phyloP scores from a whole-genome alignment of 2,797 vertebrate species.

The Australoheros facetus region DNA sequence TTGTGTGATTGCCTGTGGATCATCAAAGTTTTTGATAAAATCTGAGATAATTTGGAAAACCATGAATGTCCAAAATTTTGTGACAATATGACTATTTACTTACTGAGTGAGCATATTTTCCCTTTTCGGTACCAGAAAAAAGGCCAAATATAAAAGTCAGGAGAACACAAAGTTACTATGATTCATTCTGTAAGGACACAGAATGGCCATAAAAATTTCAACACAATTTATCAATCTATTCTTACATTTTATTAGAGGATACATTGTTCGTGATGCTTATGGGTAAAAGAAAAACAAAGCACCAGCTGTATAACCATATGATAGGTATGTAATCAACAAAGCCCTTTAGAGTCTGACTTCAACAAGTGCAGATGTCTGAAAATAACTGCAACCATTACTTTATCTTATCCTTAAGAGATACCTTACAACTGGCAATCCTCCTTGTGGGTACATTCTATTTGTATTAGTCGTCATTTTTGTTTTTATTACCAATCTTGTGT shows the following conservation, averaged over 20 bases:
- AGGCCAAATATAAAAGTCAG: not conserved
- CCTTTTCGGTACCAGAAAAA: not conserved
- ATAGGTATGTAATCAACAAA: slow-evolving; percentile 22
- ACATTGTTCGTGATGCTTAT: not conserved
- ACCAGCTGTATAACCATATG: slow-evolving; percentile 34
- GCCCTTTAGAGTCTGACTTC: not conserved
- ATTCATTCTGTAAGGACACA: not conserved
- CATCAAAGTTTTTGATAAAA: not conserved
- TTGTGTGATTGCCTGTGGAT: not conserved
- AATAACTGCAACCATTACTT: slow-evolving; percentile 7
- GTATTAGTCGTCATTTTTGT: not conserved
- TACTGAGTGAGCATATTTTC: too few relatives aligned
- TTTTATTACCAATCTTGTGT: not conserved
- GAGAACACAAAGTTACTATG: not conserved
- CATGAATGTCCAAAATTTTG: not conserved
- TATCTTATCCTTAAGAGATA: not conserved
- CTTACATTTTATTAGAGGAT: not conserved
- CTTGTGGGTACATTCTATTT: not conserved
- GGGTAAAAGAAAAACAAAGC: slow-evolving; percentile 28
- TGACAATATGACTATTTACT: not conserved
- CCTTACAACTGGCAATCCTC: not conserved
- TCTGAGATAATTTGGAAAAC: not conserved
- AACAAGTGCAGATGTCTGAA: slow-evolving; percentile 11
- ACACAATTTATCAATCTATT: not conserved
- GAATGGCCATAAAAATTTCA: not conserved